Conservation (phyloP, 2,888 invertebrate genomes). For the Chrysina gloriosa region DNA sequence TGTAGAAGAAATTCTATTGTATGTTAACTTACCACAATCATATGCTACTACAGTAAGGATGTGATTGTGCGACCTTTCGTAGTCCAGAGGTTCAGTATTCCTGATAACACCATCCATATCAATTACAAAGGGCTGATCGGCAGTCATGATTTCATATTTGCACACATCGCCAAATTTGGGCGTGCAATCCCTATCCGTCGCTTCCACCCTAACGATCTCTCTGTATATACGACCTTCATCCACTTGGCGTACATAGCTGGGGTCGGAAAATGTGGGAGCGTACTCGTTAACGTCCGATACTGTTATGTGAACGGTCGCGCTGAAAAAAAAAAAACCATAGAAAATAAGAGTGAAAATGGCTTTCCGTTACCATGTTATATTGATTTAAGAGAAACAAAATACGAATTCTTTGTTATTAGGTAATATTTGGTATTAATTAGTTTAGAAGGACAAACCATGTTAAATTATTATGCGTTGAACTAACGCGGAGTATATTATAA, state of each 20-base stretch:
- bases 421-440: too few relatives aligned
- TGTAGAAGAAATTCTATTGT: not conserved
- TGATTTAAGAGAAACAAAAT: too few relatives aligned
- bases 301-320: conserved; percentile 92
- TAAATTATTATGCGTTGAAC: too few relatives aligned
- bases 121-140: conserved; percentile 90
- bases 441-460: too few relatives aligned
- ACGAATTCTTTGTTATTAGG: too few relatives aligned
- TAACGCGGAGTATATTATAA: too few relatives aligned
- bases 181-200: conserved; percentile 95
- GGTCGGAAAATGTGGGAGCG: conserved; percentile 90
- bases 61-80: conserved; percentile 93
- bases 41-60: conserved; percentile 96
- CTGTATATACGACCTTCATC: conserved; percentile 92
- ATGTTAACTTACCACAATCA: conserved; percentile 81
- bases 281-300: conserved; percentile 97
- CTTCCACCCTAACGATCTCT: conserved; percentile 91
- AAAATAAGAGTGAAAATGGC: not conserved
- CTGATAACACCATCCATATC: conserved; percentile 95
- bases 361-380: too few relatives aligned
- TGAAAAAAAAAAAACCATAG: conserved; percentile 63
- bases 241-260: conserved; percentile 89
- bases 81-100: conserved; percentile 93
- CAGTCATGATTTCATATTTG: conserved; percentile 95
- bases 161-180: conserved; percentile 95